phyloP scores from a whole-genome alignment of 2,797 vertebrate genomes.

The Protonibea diacanthus region DNA sequence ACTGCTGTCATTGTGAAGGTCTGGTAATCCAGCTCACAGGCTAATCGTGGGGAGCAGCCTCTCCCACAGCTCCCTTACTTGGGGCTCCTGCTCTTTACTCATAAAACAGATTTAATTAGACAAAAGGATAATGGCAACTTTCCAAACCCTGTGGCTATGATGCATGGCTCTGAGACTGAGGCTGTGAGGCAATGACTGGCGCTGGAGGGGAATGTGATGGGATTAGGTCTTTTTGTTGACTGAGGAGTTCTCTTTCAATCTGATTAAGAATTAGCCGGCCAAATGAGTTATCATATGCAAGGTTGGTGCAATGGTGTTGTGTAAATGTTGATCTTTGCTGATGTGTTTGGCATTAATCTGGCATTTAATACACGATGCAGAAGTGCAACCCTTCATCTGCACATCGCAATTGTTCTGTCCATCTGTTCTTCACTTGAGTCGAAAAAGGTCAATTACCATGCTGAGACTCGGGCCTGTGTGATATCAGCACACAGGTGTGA shows the following conservation, averaged over 20 bases:
- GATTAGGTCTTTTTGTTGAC: slow-evolving; percentile 50
- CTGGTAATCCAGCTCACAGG: slow-evolving; percentile 72
- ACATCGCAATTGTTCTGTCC: slow-evolving; percentile 6
- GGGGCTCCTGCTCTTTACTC: slow-evolving; percentile 63
- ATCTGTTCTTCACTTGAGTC: slow-evolving; percentile 28
- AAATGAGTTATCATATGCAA: slow-evolving; percentile 33
- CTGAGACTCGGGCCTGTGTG: slow-evolving; percentile 10
- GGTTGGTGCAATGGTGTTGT: neutral
- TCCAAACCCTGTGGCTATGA: slow-evolving; percentile 69
- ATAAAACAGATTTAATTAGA: slow-evolving; percentile 81
- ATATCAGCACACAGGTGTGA: slow-evolving; percentile 21
- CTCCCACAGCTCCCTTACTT: slow-evolving; percentile 60
- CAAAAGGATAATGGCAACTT: slow-evolving; percentile 71
- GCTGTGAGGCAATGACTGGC: slow-evolving; percentile 37
- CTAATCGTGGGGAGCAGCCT: slow-evolving; percentile 70
- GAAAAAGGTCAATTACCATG: slow-evolving; percentile 9
- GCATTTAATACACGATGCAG: neutral
- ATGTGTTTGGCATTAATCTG: slow-evolving; percentile 1
- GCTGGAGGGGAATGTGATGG: slow-evolving; percentile 46
- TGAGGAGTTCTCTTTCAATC: slow-evolving; percentile 24
- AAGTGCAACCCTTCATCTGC: neutral
- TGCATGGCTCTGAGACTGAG: slow-evolving; percentile 41
- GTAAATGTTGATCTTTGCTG: slow-evolving; percentile 1
- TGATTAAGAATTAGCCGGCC: slow-evolving; percentile 30
- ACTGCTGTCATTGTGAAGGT: slow-evolving; percentile 70